Percentiles rank a stretch among this genome's conserved stretches.
phyloP scores from a whole-genome alignment of 2,113 vertebrate species.

The Toxostoma redivivum region DNA sequence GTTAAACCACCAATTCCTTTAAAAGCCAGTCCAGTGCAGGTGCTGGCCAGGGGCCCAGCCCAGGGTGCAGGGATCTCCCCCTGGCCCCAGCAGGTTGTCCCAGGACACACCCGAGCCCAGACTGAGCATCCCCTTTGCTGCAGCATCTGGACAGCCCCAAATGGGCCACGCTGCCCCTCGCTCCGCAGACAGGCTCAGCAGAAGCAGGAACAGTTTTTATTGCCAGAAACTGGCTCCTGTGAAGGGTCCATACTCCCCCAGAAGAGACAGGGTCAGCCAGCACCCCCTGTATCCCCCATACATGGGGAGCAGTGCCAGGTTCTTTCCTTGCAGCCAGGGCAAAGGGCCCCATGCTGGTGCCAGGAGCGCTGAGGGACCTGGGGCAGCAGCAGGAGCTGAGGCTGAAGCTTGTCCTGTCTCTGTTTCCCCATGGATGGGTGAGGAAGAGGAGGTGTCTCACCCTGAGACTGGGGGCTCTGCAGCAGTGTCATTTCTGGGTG shows the following conservation, averaged over 20 bases:
- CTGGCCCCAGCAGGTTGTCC: rapidly evolving
- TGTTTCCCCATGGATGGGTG: rapidly evolving
- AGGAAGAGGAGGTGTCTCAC: neutral
- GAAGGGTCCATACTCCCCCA: neutral
- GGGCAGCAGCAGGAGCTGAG: neutral
- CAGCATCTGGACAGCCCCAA: neutral
- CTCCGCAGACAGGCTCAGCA: neutral
- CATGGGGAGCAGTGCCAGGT: rapidly evolving
- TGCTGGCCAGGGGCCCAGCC: neutral
- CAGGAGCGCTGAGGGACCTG: rapidly evolving
- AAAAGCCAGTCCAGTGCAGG: neutral
- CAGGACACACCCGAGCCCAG: rapidly evolving
- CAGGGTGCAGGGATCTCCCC: neutral
- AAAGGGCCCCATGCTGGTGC: neutral
- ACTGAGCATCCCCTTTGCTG: rapidly evolving
- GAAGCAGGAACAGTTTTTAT: neutral
- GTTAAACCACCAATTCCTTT: neutral
- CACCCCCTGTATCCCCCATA: neutral
- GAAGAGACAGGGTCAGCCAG: neutral
- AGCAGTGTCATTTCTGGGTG: rapidly evolving
- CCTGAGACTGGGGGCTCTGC: neutral
- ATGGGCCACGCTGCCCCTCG: neutral
- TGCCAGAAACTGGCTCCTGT: neutral
- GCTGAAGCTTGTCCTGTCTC: neutral
- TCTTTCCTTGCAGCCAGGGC: neutral